Percentiles rank a stretch among this genome's conserved stretches.
phyloP scores from a whole-genome alignment of 1,140 invertebrate genomes.

The Cyrtorhinus lividipennis region DNA sequence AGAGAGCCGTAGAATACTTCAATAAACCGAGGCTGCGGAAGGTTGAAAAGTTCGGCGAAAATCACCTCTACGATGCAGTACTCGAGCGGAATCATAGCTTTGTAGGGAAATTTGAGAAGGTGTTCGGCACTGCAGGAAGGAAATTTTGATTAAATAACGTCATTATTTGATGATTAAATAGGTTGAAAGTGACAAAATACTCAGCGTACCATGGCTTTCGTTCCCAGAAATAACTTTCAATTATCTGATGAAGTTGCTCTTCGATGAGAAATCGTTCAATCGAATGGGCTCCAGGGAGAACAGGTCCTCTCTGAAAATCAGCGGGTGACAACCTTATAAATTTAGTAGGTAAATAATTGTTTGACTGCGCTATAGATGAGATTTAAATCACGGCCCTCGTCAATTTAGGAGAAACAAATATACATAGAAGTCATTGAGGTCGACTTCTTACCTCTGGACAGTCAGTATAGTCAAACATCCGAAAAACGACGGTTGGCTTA shows the following conservation, averaged over 20 bases:
- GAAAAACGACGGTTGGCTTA: slow-evolving; percentile 76
- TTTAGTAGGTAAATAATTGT: not conserved
- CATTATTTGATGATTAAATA: too few relatives aligned
- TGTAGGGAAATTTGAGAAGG: slow-evolving; percentile 82
- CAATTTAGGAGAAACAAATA: not conserved
- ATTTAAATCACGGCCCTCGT: not conserved
- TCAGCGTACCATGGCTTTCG: slow-evolving; percentile 78
- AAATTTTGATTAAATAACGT: not conserved
- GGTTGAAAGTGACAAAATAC: too few relatives aligned
- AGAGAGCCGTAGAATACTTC: slow-evolving; percentile 93
- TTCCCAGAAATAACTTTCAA: slow-evolving; percentile 76
- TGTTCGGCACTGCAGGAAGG: slow-evolving; percentile 55
- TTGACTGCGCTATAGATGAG: not conserved
- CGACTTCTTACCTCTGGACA: slow-evolving; percentile 61
- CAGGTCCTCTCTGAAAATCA: slow-evolving; percentile 37
- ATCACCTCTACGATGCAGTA: slow-evolving; percentile 98
- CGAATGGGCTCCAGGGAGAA: slow-evolving; percentile 86
- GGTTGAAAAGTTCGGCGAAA: slow-evolving; percentile 84
- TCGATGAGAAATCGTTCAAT: slow-evolving; percentile 97
- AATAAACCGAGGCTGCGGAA: slow-evolving; percentile 74
- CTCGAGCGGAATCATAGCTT: slow-evolving; percentile 88
- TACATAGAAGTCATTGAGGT: not conserved
- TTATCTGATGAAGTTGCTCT: slow-evolving; percentile 87
- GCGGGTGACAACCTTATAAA: slow-evolving; percentile 10
- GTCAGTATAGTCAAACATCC: slow-evolving; percentile 98